These are phyloP conservation scores for Euglossa dilemma DNA, from an alignment of 1,140 invertebrate species.

Conservation along the genomic window DNA sequence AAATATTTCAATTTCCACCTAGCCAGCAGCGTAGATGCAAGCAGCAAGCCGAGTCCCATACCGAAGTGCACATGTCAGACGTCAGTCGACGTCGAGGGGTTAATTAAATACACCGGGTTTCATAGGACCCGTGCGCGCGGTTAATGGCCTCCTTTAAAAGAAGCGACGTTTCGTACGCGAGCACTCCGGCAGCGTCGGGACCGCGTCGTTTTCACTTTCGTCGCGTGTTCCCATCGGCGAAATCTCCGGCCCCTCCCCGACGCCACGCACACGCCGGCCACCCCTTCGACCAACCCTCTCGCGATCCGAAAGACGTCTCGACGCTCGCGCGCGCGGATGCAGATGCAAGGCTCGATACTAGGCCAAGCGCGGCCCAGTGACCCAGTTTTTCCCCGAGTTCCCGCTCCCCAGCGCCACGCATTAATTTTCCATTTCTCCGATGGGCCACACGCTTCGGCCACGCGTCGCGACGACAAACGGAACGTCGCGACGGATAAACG, in stretches of 20 bases:
- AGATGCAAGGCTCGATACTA: slow-evolving; percentile 63
- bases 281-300: not conserved
- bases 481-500: not conserved
- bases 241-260: not conserved
- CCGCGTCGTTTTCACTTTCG: not conserved
- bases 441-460: not conserved
- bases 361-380: slow-evolving; percentile 68
- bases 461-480: not conserved
- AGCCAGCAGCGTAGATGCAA: too few species aligned
- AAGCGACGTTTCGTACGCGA: not conserved
- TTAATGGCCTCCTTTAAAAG: not conserved
- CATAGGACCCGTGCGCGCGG: not conserved
- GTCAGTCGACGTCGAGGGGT: not conserved
- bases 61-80: not conserved
- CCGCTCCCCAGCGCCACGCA: slow-evolving; percentile 28
- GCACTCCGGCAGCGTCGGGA: not conserved
- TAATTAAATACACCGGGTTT: not conserved
- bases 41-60: not conserved
- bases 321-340: slow-evolving; percentile 33
- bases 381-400: slow-evolving; percentile 61
- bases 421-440: slow-evolving; percentile 44
- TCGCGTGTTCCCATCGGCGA: not conserved
- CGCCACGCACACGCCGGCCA: not conserved
- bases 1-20: too few species aligned
- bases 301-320: not conserved